These are phyloP conservation scores for Cynodonichthys magdalenae DNA, from an alignment of 2,797 vertebrate species.

Conservation along the genomic window DNA sequence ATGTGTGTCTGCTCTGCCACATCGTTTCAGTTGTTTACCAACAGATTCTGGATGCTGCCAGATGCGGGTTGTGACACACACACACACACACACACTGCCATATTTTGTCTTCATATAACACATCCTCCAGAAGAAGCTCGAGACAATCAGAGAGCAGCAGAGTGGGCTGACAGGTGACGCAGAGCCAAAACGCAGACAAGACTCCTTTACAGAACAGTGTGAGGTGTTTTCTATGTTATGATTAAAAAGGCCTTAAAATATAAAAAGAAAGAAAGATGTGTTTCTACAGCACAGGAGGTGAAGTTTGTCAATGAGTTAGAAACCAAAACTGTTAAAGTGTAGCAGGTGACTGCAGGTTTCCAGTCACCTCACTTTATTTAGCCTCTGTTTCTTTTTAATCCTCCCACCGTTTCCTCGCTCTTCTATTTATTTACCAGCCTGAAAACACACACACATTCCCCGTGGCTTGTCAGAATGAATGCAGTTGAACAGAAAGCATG, in stretches of 20 bases:
- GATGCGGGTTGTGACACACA: background rate
- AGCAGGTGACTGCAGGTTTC: slow-evolving; percentile 83
- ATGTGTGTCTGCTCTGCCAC: background rate
- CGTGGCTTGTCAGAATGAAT: slow-evolving; percentile 63
- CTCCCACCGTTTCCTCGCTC: slow-evolving; percentile 4
- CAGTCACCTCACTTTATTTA: slow-evolving; percentile 70
- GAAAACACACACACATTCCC: slow-evolving; percentile 73
- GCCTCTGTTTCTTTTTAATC: background rate
- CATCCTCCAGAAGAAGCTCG: slow-evolving; percentile 30
- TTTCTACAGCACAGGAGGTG: slow-evolving; percentile 19
- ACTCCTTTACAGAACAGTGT: slow-evolving; percentile 7
- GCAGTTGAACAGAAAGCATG: slow-evolving; percentile 64
- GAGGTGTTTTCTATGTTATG: slow-evolving; percentile 46
- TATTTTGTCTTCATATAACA: background rate
- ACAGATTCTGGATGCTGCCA: slow-evolving; percentile 1
- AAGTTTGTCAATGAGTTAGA: slow-evolving; percentile 32
- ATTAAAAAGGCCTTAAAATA: slow-evolving; percentile 65
- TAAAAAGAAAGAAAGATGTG: slow-evolving; percentile 12
- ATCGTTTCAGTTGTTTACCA: background rate
- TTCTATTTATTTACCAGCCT: slow-evolving; percentile 75
- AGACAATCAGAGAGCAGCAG: slow-evolving; percentile 56
- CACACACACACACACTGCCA: background rate
- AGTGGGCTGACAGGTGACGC: background rate
- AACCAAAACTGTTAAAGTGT: slow-evolving; percentile 61
- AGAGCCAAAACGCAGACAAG: background rate